A percentile compares a stretch with the other conserved stretches of the same genome.
Evolutionary conservation across 2,888 invertebrate genomes (phyloP).

Genomic region (Sinohyriopsis cumingii): DNA sequence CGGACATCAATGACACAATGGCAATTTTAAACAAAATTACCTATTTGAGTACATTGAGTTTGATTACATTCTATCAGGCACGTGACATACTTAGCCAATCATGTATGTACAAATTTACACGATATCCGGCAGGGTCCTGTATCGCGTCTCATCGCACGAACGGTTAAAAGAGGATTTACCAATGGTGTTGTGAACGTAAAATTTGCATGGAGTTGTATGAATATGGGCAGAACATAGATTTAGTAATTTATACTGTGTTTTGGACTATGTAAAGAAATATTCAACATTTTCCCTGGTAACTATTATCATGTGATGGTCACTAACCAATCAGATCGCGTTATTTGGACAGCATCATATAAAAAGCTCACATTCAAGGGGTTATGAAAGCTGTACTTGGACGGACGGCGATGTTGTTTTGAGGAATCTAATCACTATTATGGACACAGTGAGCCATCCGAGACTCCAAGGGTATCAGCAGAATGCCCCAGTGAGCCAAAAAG

Average conservation of each 20-base stretch:
- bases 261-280: too few relatives aligned
- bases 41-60: too few relatives aligned
- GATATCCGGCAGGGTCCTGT: slow-evolving; percentile 15
- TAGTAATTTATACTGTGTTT: too few relatives aligned
- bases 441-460: slow-evolving; percentile 74
- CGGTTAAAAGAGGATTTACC: too few relatives aligned
- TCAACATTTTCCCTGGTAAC: slow-evolving; percentile 1
- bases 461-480: slow-evolving; percentile 73
- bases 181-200: too few relatives aligned
- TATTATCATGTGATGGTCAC: slow-evolving; percentile 64
- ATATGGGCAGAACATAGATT: too few relatives aligned
- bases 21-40: too few relatives aligned
- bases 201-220: too few relatives aligned
- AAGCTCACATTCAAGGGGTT: slow-evolving; percentile 42
- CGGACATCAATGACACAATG: too few relatives aligned
- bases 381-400: slow-evolving; percentile 58
- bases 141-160: too few relatives aligned
- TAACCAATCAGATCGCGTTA: slow-evolving; percentile 64
- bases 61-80: background rate
- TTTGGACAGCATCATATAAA: slow-evolving; percentile 64
- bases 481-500: slow-evolving; percentile 72
- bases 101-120: slow-evolving; percentile 7
- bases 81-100: slow-evolving; percentile 28
- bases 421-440: slow-evolving; percentile 72
- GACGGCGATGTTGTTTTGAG: slow-evolving; percentile 54